Conservation (phyloP, 2,113 vertebrate species). For the Lichenostomus cassidix region DNA sequence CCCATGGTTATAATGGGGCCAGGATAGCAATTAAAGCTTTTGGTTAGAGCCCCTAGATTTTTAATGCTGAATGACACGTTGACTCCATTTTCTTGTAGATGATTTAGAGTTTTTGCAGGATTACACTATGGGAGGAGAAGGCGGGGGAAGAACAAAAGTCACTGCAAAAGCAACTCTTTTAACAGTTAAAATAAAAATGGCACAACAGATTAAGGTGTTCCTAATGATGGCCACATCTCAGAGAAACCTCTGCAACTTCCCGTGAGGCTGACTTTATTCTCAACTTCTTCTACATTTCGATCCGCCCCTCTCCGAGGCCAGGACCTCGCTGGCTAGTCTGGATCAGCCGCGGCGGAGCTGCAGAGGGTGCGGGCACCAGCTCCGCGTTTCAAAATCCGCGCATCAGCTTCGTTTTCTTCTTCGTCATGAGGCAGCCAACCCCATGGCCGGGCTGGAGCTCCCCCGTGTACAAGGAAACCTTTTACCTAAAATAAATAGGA, state of each 20-base stretch:
- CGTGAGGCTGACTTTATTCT: neutral
- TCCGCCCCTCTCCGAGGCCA: neutral
- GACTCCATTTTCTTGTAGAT: neutral
- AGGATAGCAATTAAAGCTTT: constrained; percentile 35
- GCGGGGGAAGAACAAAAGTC: neutral
- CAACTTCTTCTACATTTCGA: neutral
- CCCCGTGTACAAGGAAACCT: neutral
- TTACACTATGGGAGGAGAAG: neutral
- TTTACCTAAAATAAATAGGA: neutral
- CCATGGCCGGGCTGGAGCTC: neutral
- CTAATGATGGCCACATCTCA: neutral
- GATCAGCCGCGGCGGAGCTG: neutral
- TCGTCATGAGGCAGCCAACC: neutral
- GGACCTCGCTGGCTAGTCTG: neutral
- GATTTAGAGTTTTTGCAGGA: neutral
- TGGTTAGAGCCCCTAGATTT: neutral
- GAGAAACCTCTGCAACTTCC: neutral
- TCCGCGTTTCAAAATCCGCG: fast-evolving
- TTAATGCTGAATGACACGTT: neutral
- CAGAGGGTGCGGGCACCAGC: neutral
- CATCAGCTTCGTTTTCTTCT: neutral
- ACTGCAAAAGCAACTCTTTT: neutral
- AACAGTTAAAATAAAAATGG: neutral
- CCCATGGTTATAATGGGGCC: neutral
- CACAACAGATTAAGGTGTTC: neutral